Percentiles rank a stretch among this genome's conserved stretches.
These are phyloP conservation scores for Pitangus sulphuratus DNA, from an alignment of 2,797 vertebrate genomes.

Conservation along the genomic window DNA sequence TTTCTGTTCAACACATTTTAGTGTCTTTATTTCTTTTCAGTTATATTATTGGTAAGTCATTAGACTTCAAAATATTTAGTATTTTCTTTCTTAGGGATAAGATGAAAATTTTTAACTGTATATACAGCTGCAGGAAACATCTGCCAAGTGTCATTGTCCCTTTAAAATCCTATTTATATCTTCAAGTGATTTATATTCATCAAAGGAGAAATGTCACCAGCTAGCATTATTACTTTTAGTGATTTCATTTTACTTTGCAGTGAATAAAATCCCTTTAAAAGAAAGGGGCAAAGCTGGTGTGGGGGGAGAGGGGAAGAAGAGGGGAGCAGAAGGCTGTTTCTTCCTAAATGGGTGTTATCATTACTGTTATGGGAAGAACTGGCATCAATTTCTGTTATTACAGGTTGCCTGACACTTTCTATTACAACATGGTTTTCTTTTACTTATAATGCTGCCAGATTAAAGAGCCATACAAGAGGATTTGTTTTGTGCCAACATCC, in stretches of 20 bases:
- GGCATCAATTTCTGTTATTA: background rate
- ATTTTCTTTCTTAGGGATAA: background rate
- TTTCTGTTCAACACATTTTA: background rate
- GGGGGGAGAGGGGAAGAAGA: accelerated
- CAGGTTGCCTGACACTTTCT: background rate
- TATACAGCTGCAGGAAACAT: background rate
- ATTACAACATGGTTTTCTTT: background rate
- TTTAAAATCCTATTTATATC: background rate
- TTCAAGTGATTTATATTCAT: background rate
- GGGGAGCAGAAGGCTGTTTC: background rate
- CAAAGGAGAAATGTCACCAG: background rate
- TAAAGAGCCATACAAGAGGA: background rate
- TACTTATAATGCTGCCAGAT: background rate
- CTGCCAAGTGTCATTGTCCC: background rate
- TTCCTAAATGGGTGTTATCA: background rate
- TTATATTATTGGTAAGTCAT: background rate
- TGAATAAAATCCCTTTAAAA: background rate
- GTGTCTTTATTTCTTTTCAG: background rate
- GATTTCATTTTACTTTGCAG: background rate
- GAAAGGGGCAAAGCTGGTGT: background rate
- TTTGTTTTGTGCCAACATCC: background rate
- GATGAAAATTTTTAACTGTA: background rate
- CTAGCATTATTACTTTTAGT: background rate
- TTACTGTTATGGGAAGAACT: background rate
- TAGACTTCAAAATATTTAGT: background rate